Percentiles rank a stretch among this genome's conserved stretches.
phyloP scores from a whole-genome alignment of 2,113 vertebrate species.

The Noctilio leporinus region DNA sequence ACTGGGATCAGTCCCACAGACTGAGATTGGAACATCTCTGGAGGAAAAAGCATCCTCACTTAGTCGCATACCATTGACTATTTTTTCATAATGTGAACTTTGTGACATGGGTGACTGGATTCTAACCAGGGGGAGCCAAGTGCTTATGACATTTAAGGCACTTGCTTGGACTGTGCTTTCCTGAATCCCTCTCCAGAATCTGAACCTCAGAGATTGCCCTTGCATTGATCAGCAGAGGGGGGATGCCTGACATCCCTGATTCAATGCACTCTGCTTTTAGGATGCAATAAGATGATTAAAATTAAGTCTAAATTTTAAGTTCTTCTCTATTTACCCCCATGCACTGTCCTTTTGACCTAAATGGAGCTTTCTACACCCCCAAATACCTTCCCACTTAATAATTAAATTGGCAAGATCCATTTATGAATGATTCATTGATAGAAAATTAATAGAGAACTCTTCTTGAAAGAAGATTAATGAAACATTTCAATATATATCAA shows the following conservation, averaged over 20 bases:
- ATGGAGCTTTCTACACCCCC: not conserved
- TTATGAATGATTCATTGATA: not conserved
- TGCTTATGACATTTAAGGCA: not conserved
- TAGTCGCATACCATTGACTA: not conserved
- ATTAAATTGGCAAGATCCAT: not conserved
- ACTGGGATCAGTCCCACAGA: not conserved
- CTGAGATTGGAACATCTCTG: not conserved
- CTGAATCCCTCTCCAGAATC: not conserved
- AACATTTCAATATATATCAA: not conserved
- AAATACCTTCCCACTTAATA: not conserved
- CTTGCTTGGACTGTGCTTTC: not conserved
- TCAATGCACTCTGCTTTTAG: not conserved
- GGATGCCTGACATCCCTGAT: not conserved
- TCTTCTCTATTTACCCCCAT: not conserved
- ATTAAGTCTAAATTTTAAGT: not conserved
- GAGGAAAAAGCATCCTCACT: not conserved
- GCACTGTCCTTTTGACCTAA: not conserved
- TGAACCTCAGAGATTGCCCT: not conserved
- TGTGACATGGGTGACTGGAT: not conserved
- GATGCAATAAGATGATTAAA: not conserved
- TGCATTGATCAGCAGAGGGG: not conserved
- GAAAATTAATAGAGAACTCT: not conserved
- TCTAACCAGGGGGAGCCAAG: not conserved
- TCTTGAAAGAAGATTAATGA: not conserved
- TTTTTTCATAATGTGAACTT: not conserved